Evolutionary conservation across 1,140 invertebrate genomes (phyloP).

Genomic region (Phocides pigmalion): DNA sequence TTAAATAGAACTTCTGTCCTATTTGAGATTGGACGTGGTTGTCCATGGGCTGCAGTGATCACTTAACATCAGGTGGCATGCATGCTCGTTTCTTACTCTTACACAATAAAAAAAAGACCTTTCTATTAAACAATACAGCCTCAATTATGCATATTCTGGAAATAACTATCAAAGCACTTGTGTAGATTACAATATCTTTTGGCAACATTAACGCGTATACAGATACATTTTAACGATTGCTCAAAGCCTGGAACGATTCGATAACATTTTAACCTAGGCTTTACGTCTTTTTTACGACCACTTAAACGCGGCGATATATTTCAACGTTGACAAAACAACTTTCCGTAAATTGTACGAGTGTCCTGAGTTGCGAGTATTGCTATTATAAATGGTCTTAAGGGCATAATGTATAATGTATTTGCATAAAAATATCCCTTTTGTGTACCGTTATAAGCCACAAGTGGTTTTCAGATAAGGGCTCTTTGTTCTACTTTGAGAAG

Average conservation of each 20-base stretch:
- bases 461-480: background rate
- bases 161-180: no score
- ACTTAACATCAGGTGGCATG: no score
- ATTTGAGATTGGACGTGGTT: no score
- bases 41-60: no score
- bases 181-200: background rate
- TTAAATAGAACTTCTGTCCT: no score
- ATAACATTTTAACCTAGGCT: slow-evolving; percentile 12
- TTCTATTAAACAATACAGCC: no score
- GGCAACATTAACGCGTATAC: background rate
- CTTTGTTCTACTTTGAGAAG: no score
- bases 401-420: background rate
- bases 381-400: background rate
- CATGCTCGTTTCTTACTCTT: no score
- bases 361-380: background rate
- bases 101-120: no score
- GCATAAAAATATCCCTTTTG: background rate
- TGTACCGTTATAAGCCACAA: background rate
- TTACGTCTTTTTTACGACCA: slow-evolving; percentile 21
- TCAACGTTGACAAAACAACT: slow-evolving; percentile 8
- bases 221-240: background rate
- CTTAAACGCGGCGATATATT: background rate
- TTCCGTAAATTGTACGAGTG: background rate
- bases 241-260: slow-evolving; percentile 2
- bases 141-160: no score